Evolutionary conservation across 2,113 vertebrate species (phyloP), one percentile per base, ranked within the genome.

Genomic region (Chaenogobius annularis): DNA sequence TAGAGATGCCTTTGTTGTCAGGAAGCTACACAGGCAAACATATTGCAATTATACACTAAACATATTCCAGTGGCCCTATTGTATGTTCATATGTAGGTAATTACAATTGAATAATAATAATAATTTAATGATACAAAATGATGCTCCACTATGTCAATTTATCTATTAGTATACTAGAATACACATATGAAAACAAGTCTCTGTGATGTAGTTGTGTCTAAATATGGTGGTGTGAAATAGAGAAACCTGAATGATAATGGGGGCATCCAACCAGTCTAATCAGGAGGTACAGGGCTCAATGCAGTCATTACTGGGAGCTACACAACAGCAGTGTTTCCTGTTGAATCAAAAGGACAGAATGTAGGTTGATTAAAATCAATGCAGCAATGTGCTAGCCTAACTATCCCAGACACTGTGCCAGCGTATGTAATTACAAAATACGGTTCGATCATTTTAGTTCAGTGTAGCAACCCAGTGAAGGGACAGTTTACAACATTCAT

Each of bases 181-280:
- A 26, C 15, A 31, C 6, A 15, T 31, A 40, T 48, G 7, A 14
- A 58, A 65, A 52, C 31, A 19, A n/a, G 20, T 1, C 1, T 20
- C 14, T 44, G 10, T 65, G 10, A 46, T 50, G 56, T 0, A 52
- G 22, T 66, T 12, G 58, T 54, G 62, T 68, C 73, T 72, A 58
- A 64, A 83, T 87, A 68, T 70, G 68, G 70, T 68, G 72, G 59
- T 26, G 50, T 80, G 65, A 81, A 77, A 84, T 75, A 40, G 75
- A 87, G 68, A 84, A 75, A 94, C 93, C 93, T 94, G 88, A 76
- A 64, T 88, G 88, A 82, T 89, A 86, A 90, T 82, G 88, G 87
- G 91, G 89, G 91, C 92, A 93, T 94, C 92, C 92, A 93, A 93
- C 82, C 91, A 91, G 87, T 89, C 89, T 91, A 93, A 89, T 91